Base-by-base conservation (phyloP, 2,797 vertebrate genomes). In the Anguilla pacifica region DNA sequence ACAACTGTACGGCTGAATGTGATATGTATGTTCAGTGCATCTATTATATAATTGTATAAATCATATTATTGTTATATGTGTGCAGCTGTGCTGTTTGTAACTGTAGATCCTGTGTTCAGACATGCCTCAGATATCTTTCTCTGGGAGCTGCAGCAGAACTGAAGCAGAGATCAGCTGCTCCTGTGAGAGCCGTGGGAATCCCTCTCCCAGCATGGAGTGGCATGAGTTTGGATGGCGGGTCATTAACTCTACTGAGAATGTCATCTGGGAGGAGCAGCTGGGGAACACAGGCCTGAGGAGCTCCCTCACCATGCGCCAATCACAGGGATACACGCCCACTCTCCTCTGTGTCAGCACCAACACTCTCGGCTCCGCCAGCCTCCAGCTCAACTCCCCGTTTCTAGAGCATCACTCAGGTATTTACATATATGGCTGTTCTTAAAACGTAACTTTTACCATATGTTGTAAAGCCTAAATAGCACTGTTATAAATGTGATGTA, bases 101-200 rank as follows among this genome's bases (percentile, higher is more conserved):
- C 51, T 86, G 61, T 87, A 35, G n/a, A 31, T 84, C 25, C 46
- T 46, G 83, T 31, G 49, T 46, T 84, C 64, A 89, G 87, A 86
- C 87, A 49, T 25, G 11, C 89, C 90, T 57, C 86, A 85, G 22
- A 51, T 87, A 51, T 87, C 84, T 84, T 25, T 7, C 3, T 88
- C 53, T 49, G 95, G 94, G 13, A 87, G 57, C 88, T 96, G 95
- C 28, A 86, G 91, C 86, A 91, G 77, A 85, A 86, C 90, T 86
- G 85, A 87, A 74, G 91, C 91, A 31, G 64, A 83, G 70, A 88
- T 93, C 0, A 85, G 86, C 59, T 96, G 95, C 72, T 86, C 89
- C 88, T 96, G 96, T 43, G 89, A 94, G 87, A 94, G 92, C 91
- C 91, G 90, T 74, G 95, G 94, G 51, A 95, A 95, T 92, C 96